These are phyloP conservation scores for Kryphioiulus occultus DNA, from an alignment of 2,888 invertebrate species.

Conservation along the genomic window DNA sequence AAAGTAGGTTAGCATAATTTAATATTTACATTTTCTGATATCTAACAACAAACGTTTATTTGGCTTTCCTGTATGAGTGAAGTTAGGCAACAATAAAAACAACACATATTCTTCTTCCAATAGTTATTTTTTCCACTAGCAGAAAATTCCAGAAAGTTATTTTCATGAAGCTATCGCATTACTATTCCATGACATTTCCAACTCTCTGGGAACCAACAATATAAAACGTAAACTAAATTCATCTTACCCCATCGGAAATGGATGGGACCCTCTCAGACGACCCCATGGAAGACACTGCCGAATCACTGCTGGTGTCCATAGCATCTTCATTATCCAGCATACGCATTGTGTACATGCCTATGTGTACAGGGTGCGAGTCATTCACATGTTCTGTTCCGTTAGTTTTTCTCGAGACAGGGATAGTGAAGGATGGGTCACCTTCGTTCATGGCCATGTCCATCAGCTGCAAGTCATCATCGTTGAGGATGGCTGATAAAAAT, in stretches of 20 bases:
- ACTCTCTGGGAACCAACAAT: neutral
- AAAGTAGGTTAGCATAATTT: too few species aligned
- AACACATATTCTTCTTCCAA: too few species aligned
- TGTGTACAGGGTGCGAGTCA: conserved; percentile 39
- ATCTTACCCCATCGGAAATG: conserved; percentile 71
- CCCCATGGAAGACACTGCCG: conserved; percentile 92
- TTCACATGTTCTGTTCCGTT: conserved; percentile 42
- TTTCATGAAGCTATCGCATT: too few species aligned
- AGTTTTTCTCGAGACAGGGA: conserved; percentile 42
- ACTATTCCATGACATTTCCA: too few species aligned
- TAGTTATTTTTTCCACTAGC: too few species aligned
- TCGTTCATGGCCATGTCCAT: conserved; percentile 76
- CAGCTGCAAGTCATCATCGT: conserved; percentile 86
- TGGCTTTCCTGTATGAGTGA: too few species aligned
- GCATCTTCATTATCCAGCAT: conserved; percentile 77
- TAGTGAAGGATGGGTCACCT: conserved; percentile 59
- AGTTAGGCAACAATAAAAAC: too few species aligned
- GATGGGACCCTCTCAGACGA: conserved; percentile 84
- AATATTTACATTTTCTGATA: too few species aligned
- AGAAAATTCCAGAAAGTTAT: too few species aligned
- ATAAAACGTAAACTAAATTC: neutral
- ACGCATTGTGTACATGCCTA: conserved; percentile 81
- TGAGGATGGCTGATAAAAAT: conserved; percentile 84
- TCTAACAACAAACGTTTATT: too few species aligned
- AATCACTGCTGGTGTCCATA: conserved; percentile 85